These are phyloP conservation scores for Gephyroberyx darwinii DNA, from an alignment of 2,797 vertebrate species.

Conservation along the genomic window DNA sequence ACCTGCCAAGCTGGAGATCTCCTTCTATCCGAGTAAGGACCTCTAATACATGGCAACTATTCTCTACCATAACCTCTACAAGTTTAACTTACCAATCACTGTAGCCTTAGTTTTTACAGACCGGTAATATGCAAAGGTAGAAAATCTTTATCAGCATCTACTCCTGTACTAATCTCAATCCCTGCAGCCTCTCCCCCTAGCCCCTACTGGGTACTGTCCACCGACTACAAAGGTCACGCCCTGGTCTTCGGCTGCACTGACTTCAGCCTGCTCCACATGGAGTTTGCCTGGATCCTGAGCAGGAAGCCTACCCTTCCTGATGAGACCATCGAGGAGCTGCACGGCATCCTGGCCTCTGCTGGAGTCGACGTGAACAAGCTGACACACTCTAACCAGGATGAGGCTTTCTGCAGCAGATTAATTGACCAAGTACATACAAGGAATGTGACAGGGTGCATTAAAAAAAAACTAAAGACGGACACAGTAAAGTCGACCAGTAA, in stretches of 20 bases:
- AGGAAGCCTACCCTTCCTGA: slow-evolving; percentile 51
- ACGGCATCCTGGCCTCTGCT: slow-evolving; percentile 46
- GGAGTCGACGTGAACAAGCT: slow-evolving; percentile 32
- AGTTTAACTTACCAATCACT: not conserved
- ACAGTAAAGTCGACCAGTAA: slow-evolving; percentile 19
- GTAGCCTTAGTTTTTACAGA: not conserved
- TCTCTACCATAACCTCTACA: not conserved
- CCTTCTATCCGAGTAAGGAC: slow-evolving; percentile 78
- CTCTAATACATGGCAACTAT: not conserved
- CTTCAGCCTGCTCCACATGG: slow-evolving; percentile 66
- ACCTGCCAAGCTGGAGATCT: slow-evolving; percentile 85
- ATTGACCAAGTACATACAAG: too few species aligned
- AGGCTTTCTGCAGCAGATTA: slow-evolving; percentile 40
- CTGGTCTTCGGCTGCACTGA: slow-evolving; percentile 85
- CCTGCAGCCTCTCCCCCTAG: slow-evolving; percentile 75
- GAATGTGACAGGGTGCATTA: too few species aligned
- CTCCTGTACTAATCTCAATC: not conserved
- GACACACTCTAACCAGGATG: slow-evolving; percentile 55
- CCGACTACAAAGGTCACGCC: slow-evolving; percentile 83
- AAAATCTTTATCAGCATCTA: not conserved
- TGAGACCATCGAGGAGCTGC: slow-evolving; percentile 59
- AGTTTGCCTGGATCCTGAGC: slow-evolving; percentile 83
- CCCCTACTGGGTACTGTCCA: slow-evolving; percentile 86
- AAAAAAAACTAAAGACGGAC: too few species aligned
- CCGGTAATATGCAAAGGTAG: not conserved